phyloP scores from a whole-genome alignment of 2,113 vertebrate species.

The Panthera tigris region DNA sequence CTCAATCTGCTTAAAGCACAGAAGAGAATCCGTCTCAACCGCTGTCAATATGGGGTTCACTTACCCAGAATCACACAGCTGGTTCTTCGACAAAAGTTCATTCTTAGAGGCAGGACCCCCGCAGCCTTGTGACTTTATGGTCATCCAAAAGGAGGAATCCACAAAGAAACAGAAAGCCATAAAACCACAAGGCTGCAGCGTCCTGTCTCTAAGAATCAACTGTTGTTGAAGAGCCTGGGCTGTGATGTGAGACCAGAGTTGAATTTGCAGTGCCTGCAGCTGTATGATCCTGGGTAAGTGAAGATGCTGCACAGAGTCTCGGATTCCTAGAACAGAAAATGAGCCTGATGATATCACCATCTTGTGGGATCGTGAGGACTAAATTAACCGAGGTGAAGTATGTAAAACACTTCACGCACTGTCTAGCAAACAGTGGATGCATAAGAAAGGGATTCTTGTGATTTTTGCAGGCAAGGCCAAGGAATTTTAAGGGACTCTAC shows the following conservation, averaged over 20 bases:
- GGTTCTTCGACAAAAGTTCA: too few relatives aligned
- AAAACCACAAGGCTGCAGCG: background rate
- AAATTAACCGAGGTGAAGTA: background rate
- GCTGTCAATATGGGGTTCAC: background rate
- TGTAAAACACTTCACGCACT: background rate
- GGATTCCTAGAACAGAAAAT: background rate
- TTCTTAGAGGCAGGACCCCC: background rate
- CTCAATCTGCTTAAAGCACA: background rate
- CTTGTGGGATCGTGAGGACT: background rate
- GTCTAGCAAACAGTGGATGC: background rate
- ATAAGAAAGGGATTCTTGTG: background rate
- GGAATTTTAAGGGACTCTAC: background rate
- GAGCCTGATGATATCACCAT: background rate
- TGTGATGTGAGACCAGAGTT: background rate
- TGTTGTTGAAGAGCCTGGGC: too few relatives aligned
- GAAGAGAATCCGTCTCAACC: background rate
- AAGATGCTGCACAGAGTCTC: background rate
- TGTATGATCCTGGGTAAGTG: background rate
- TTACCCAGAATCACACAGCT: background rate
- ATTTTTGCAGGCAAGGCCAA: background rate
- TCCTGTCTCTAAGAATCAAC: background rate
- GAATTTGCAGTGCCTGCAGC: background rate
- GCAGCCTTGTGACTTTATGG: accelerated
- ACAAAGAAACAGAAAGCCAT: background rate
- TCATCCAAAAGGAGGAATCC: background rate